Base-by-base conservation (phyloP, 1,140 invertebrate species). In the Zaprionus tsacasi region DNA sequence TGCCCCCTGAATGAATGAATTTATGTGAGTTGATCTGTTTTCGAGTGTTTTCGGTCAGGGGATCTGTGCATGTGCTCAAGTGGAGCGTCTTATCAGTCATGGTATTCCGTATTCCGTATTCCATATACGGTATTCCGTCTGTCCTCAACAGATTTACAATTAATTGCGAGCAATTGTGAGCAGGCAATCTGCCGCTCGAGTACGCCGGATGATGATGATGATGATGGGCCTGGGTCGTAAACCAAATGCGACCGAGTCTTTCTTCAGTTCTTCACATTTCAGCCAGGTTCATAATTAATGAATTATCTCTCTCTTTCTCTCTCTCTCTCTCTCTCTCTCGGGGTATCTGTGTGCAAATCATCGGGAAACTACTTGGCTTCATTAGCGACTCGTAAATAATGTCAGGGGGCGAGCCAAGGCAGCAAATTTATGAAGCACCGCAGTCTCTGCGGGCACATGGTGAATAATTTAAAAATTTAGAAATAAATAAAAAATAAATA, bases 351-450 rank as follows among this genome's bases (percentile, higher is more conserved):
- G 65, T 68, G 57, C 70, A 69, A 73, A 74, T 69, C 65, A 69
- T 73, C 38, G 57, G 57, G 66, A 57, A 61, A 74, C 66, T 70
- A 70, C 43, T 73, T 40, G 65, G 61, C 63, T 82, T 83, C 76
- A 77, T 83, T 76, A 83, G 55, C 72, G 30, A 70, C n/a, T 79
- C 79, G 63, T 79, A 73, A 76, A 81, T 81, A 81, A 70, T 79
- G 58, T 45, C 68, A 75, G 59, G 38, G 55, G 57, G 36, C 17
- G 30, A 65, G 43, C 70, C 45, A 71, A 35, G 63, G 58, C 52
- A 48, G 36, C n/a, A 74, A 77, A 82, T 78, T 82, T 76, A 70
- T 79, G 61, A 68, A 64, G 60, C 64, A 45, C 6, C n/a, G 36
- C 35, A 30, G 45, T 11, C 68, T 38, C 50, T 48, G 6, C 38